Base-by-base conservation (phyloP, 1,140 invertebrate genomes). In the Heliconius eleuchia region DNA sequence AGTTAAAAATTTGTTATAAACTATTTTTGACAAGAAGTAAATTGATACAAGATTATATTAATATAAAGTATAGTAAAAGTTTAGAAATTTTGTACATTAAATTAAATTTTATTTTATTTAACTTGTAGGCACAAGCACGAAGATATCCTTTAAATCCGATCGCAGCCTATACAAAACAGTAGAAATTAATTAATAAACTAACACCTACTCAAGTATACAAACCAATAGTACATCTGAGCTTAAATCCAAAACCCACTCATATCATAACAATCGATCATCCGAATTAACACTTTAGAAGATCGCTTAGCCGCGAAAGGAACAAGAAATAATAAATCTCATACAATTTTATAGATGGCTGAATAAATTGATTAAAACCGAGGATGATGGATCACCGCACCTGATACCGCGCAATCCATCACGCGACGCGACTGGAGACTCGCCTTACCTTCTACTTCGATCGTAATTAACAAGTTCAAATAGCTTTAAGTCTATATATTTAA, bases 301-400 rank as follows among this genome's bases (percentile, higher is more conserved):
- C 78, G 74, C 78, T 79, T 79, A 79, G 60, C 73, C 57, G 37
- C 73, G 60, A 34, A 46, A 79, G 78, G 78, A 42, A 79, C 73
- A 76, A 79, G 78, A 72, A 75, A 76, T 80, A 76, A 80, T 80
- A 80, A 80, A 80, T 80, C 78, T 76, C 74, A 52, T 73, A 76
- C 82, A 85, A 85, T 86, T 87, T 86, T 85, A 88, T 85, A 87
- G 84, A 84, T 83, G 82, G 82, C 81, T 81, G 84, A 84, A 84
- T 86, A 88, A 87, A 89, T 91, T 88, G 87, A 89, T 91, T 89
- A 87, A 91, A 91, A 86, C 85, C 85, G 80, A 82, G 81, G 71
- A 76, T 90, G 89, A 91, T 91, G 87, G 86, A 89, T 89, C 82
- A 83, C 79, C 72, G 82, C 86, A 88, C 87, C 88, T 86, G 88